These are phyloP conservation scores for Apocrypta bakeri DNA, from an alignment of 1,140 invertebrate species.

Conservation along the genomic window DNA sequence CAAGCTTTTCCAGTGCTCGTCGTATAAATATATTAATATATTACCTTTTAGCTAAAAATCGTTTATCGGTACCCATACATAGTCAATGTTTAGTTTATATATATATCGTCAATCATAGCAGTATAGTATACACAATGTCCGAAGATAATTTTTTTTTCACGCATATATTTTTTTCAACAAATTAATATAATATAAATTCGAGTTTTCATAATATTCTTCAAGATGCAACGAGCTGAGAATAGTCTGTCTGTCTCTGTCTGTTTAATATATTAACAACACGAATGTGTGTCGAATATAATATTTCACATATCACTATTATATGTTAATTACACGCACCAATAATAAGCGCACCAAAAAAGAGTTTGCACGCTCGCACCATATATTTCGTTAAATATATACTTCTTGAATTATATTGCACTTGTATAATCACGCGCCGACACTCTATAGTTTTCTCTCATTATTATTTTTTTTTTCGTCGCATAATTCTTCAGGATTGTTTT, in stretches of 20 bases:
- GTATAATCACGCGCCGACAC: slow-evolving; percentile 55
- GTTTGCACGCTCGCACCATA: slow-evolving; percentile 51
- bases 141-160: not conserved
- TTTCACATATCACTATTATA: slow-evolving; percentile 36
- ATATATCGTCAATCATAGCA: not conserved
- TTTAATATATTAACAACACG: slow-evolving; percentile 28
- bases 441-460: slow-evolving; percentile 56
- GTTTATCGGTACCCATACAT: not conserved
- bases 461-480: slow-evolving; percentile 4
- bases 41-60: not conserved
- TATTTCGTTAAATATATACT: slow-evolving; percentile 34
- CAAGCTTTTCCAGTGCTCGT: not conserved
- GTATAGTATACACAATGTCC: not conserved
- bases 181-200: not conserved
- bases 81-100: not conserved
- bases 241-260: slow-evolving; percentile 47
- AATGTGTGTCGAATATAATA: slow-evolving; percentile 43
- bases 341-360: slow-evolving; percentile 47
- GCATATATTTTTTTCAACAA: not conserved
- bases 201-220: slow-evolving; percentile 46
- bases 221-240: slow-evolving; percentile 47
- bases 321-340: slow-evolving; percentile 22
- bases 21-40: no score
- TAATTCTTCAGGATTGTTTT: slow-evolving; percentile 58
- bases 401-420: slow-evolving; percentile 36